Conservation (phyloP, 2,113 vertebrate species). For the Percina caprodes region DNA sequence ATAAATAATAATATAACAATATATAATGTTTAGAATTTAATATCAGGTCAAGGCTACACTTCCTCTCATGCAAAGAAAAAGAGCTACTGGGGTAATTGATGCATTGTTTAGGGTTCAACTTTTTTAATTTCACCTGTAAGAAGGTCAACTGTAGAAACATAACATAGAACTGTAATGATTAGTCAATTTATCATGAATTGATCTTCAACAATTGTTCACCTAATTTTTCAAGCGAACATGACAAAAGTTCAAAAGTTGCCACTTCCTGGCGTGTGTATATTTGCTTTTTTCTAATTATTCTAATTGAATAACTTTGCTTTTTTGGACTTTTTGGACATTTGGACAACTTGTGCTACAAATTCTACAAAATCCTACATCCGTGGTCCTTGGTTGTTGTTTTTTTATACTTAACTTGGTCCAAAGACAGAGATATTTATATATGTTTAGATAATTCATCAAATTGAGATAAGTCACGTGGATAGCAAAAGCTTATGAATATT, state of each 20-base stretch:
- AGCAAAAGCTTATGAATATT: background rate
- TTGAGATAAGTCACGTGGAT: background rate
- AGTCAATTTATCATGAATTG: background rate
- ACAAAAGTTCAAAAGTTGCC: background rate
- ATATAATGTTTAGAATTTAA: constrained; percentile 10
- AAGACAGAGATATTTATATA: background rate
- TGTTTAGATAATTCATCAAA: background rate
- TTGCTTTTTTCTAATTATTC: background rate
- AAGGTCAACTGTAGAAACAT: background rate
- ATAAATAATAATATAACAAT: background rate
- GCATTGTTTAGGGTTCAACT: constrained; percentile 8
- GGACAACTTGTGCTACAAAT: background rate
- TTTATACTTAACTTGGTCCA: background rate
- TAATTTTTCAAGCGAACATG: too few species aligned
- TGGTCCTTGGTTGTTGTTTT: background rate
- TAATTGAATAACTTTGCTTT: too few species aligned
- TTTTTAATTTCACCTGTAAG: background rate
- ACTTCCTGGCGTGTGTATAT: background rate
- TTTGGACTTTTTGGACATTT: too few species aligned
- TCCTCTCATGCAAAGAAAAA: background rate
- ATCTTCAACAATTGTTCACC: background rate
- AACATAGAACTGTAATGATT: background rate
- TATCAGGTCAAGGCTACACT: constrained; percentile 11
- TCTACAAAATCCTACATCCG: too few species aligned
- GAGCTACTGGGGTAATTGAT: background rate